These are phyloP conservation scores for Rhodeus uyekii DNA, from an alignment of 2,797 vertebrate genomes.

Conservation along the genomic window DNA sequence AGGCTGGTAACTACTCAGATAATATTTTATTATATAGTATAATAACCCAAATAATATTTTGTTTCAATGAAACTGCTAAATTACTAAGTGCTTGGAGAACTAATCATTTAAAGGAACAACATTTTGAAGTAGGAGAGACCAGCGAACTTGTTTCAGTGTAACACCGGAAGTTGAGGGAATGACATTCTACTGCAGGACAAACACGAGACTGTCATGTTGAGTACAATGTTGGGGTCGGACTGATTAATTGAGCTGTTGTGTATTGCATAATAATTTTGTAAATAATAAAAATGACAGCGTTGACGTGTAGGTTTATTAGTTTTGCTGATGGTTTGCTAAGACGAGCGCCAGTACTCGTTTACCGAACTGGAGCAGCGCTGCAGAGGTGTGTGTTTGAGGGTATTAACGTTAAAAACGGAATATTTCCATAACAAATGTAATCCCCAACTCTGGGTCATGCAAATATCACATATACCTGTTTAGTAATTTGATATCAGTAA, in stretches of 20 bases:
- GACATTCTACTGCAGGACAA: constrained; percentile 69
- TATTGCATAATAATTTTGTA: neutral
- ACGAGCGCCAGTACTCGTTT: constrained; percentile 55
- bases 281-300: constrained; percentile 64
- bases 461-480: neutral
- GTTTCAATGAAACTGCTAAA: neutral
- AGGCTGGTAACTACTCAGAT: neutral
- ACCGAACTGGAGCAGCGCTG: constrained; percentile 44
- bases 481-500: neutral
- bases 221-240: neutral
- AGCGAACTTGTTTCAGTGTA: constrained; percentile 54
- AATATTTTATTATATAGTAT: neutral
- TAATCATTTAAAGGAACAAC: constrained; percentile 17
- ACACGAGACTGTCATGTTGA: constrained; percentile 57
- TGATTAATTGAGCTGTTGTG: neutral
- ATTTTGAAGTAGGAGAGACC: neutral
- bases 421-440: neutral
- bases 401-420: neutral
- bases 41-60: too few relatives aligned
- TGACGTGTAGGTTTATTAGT: constrained; percentile 66
- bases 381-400: constrained; percentile 65
- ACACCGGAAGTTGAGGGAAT: constrained; percentile 72
- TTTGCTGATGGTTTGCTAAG: constrained; percentile 57
- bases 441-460: too few relatives aligned
- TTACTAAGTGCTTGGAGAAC: neutral